Evolutionary conservation across 2,797 vertebrate species (phyloP), one percentile per base, ranked within the genome.

Genomic region (Mormyrops attenuatus): DNA sequence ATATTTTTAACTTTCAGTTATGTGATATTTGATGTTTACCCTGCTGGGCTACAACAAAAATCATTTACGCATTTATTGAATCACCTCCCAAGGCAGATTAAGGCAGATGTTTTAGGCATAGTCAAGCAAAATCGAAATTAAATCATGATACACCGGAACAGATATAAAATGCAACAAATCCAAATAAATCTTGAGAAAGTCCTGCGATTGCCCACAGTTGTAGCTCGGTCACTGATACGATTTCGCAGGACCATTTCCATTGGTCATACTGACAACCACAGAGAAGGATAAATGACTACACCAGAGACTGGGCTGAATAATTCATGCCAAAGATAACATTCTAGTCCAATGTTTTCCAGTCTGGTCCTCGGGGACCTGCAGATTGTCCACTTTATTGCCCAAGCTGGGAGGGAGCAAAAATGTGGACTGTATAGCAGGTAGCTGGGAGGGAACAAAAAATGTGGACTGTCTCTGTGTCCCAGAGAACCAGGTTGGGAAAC

Each of bases 31-130:
- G 3, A 85, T 30, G 47, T 30, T 57, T 22, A 88, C 5, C 87
- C 41, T 34, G 30, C 55, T 47, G 8, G 26, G 41, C 60, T 52
- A 89, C 41, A 55, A 49, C 30, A 13, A 44, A 87, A 77, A 50
- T 38, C 50, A 47, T 86, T 41, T 86, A 50, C 0, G 17, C 44
- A 34, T 47, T 88, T 63, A 66, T n/a, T 63, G 20, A n/a, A 63
- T 22, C 6, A 53, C 57, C 87, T 66, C 44, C 60, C 15, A 17
- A 73, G 63, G 47, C 22, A 88, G 73, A 88, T 69, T 77, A 87
- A 89, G 89, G 85, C 85, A 55, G 49, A 73, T 57, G 85, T 26
- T 89, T 69, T 47, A 38, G 47, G 63, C 89, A 89, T 66, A 87
- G 85, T 69, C 11, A 73, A 63, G 84, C 22, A 15, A 60, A 22